Percentiles rank a stretch among this genome's conserved stretches.
phyloP scores from a whole-genome alignment of 2,888 invertebrate genomes.

The Kryphioiulus occultus region DNA sequence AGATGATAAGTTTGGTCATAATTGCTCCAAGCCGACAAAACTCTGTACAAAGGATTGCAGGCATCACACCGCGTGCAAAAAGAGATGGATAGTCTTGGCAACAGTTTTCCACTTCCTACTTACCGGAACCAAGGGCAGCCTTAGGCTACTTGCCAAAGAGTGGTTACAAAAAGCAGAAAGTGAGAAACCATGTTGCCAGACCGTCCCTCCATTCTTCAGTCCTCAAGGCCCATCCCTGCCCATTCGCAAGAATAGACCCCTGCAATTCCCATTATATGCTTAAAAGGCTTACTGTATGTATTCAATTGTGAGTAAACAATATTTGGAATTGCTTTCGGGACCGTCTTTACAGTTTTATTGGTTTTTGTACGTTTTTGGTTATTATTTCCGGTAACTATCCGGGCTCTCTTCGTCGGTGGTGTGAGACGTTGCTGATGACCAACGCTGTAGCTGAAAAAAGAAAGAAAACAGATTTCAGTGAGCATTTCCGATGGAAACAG shows the following conservation, averaged over 20 bases:
- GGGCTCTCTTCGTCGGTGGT: conserved; percentile 70
- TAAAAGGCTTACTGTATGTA: conserved; percentile 70
- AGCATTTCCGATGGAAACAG: background rate
- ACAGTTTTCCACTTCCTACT: no score
- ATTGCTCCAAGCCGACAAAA: no score
- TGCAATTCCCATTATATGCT: background rate
- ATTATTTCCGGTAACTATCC: conserved; percentile 61
- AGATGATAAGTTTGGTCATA: no score
- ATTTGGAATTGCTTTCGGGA: conserved; percentile 60
- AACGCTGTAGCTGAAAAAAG: conserved; percentile 51
- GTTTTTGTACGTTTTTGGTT: conserved; percentile 56
- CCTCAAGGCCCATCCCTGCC: no score
- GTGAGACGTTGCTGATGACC: conserved; percentile 64
- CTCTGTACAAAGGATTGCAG: no score
- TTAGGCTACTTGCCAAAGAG: no score
- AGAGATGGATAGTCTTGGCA: no score
- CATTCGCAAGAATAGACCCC: background rate
- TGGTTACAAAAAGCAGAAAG: no score
- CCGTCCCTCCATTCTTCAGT: no score
- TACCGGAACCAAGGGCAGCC: no score
- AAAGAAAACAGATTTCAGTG: background rate
- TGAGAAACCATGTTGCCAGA: no score
- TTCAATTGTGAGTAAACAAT: conserved; percentile 69
- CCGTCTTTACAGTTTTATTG: conserved; percentile 59
- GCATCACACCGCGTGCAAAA: no score